These are phyloP conservation scores for Microlaimidae sp. DNA, from an alignment of 2,888 invertebrate species.

Conservation along the genomic window DNA sequence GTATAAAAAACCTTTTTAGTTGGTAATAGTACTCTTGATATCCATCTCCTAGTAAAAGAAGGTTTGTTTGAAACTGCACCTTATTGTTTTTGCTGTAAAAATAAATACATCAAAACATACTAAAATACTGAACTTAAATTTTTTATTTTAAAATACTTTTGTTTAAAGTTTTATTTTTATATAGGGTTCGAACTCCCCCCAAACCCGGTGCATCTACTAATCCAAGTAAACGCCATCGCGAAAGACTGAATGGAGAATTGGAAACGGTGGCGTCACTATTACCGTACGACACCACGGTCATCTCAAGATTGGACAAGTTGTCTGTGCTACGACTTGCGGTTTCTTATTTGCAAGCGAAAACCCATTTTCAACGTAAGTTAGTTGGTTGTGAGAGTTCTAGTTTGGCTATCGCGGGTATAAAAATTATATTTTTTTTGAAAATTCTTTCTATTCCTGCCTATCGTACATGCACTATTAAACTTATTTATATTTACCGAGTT, in stretches of 20 bases:
- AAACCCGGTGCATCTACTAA: conserved; percentile 43
- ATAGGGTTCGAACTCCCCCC: conserved; percentile 14
- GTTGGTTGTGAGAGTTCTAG: background rate
- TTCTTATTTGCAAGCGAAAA: conserved; percentile 93
- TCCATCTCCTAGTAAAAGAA: too few species aligned
- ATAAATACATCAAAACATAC: too few species aligned
- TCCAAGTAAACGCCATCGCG: conserved; percentile 92
- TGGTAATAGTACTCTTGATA: too few species aligned
- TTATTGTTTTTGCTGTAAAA: too few species aligned
- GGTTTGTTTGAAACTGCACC: too few species aligned
- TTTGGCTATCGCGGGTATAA: background rate
- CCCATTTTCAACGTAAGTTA: conserved; percentile 89
- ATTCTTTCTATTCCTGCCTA: background rate
- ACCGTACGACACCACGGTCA: conserved; percentile 47
- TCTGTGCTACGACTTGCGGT: conserved; percentile 92
- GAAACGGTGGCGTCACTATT: conserved; percentile 65
- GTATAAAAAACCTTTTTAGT: too few species aligned
- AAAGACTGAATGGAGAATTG: conserved; percentile 89
- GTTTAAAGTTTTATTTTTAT: too few species aligned
- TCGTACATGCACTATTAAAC: too few species aligned
- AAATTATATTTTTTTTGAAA: background rate
- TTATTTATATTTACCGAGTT: too few species aligned
- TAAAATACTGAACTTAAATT: too few species aligned
- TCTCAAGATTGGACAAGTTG: conserved; percentile 86
- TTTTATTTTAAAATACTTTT: too few species aligned